Percentiles rank a stretch among this genome's conserved stretches.
Evolutionary conservation across 2,113 vertebrate genomes (phyloP).

Genomic region (Pithys albifrons): DNA sequence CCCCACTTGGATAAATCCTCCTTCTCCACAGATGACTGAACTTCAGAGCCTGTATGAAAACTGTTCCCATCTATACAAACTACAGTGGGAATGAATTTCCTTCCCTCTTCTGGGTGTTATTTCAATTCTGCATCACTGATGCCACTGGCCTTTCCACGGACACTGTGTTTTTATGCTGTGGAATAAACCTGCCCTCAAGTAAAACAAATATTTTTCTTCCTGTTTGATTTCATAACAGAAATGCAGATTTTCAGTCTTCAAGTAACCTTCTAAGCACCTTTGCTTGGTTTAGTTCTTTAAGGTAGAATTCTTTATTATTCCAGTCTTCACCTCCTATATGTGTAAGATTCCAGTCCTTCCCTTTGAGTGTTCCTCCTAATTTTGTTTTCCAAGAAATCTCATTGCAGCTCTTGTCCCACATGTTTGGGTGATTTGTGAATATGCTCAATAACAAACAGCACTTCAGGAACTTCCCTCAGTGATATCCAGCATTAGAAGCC

Average conservation of each 20-base stretch:
- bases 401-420: rapidly evolving
- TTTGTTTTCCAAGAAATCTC: neutral
- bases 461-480: neutral
- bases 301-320: neutral
- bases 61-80: neutral
- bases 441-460: neutral
- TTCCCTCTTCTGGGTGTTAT: neutral
- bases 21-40: neutral
- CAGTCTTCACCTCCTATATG: neutral
- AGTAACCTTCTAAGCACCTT: neutral
- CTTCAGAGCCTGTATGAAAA: neutral
- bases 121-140: neutral
- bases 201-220: neutral
- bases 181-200: neutral
- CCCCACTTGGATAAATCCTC: neutral
- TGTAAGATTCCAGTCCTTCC: neutral
- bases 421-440: rapidly evolving
- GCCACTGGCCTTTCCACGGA: neutral
- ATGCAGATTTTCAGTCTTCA: neutral
- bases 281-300: neutral
- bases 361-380: neutral
- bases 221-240: neutral
- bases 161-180: neutral
- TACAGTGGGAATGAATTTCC: neutral
- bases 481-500: neutral